phyloP scores from a whole-genome alignment of 2,797 vertebrate genomes.

The Scleropages formosus region DNA sequence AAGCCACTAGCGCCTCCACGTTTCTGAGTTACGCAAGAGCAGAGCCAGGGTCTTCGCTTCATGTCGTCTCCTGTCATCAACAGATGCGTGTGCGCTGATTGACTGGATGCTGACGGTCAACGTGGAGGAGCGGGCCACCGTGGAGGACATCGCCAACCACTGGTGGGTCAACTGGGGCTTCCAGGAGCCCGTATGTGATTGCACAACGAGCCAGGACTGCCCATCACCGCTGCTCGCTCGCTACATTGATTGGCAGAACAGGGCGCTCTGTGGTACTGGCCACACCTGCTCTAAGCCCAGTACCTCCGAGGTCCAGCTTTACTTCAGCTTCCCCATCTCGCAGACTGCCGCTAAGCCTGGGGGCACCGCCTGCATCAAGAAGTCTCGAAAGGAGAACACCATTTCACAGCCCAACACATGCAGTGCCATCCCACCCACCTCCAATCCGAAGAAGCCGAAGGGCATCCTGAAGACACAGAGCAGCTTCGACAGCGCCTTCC shows the following conservation, averaged over 20 bases:
- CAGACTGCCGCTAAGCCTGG: slow-evolving; percentile 37
- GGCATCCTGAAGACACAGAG: slow-evolving; percentile 73
- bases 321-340: slow-evolving; percentile 57
- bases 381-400: slow-evolving; percentile 73
- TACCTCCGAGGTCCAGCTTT: slow-evolving; percentile 43
- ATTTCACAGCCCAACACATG: slow-evolving; percentile 60
- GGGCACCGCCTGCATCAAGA: slow-evolving; percentile 62
- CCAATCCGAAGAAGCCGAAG: slow-evolving; percentile 65
- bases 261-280: slow-evolving; percentile 39
- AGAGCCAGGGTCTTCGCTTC: neutral
- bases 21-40: neutral
- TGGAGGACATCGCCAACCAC: slow-evolving; percentile 82
- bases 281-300: slow-evolving; percentile 41
- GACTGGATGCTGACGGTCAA: slow-evolving; percentile 77
- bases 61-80: slow-evolving; percentile 33
- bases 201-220: slow-evolving; percentile 67
- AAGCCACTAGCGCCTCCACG: neutral
- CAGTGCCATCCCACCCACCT: slow-evolving; percentile 32
- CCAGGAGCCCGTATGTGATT: slow-evolving; percentile 75
- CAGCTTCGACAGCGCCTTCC: slow-evolving; percentile 66
- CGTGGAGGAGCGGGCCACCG: slow-evolving; percentile 71
- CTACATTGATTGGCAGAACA: slow-evolving; percentile 81
- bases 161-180: slow-evolving; percentile 87
- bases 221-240: slow-evolving; percentile 76
- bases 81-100: slow-evolving; percentile 79